Evolutionary conservation across 1,140 invertebrate species (phyloP).

Genomic region (Pseudomyrmex flavicornis): DNA sequence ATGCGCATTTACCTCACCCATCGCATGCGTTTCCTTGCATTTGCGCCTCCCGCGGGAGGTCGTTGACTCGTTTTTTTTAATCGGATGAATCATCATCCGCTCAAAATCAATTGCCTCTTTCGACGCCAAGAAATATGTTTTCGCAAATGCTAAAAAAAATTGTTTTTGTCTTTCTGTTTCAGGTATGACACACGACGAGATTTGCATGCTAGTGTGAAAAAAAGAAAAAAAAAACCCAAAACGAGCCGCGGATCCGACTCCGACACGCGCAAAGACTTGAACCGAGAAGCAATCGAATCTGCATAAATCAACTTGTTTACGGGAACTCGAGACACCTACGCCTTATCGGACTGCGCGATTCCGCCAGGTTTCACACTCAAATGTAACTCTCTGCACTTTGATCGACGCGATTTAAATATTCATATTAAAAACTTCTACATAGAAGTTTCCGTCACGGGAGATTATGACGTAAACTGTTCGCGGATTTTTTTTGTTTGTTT

Average conservation of each 20-base stretch:
- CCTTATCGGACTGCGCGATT: constrained; percentile 24
- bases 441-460: too few species aligned
- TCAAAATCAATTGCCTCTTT: neutral
- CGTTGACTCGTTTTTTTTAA: neutral
- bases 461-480: neutral
- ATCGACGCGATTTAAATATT: constrained; percentile 7
- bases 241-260: neutral
- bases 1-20: neutral
- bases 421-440: neutral
- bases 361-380: neutral
- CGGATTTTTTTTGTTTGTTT: constrained; percentile 9
- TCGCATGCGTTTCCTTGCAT: neutral
- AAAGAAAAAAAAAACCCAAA: neutral
- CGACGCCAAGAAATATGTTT: neutral
- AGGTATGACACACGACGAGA: constrained; percentile 48
- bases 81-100: constrained; percentile 1
- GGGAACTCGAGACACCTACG: constrained; percentile 26
- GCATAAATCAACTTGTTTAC: constrained; percentile 48
- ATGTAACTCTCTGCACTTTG: neutral
- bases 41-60: neutral
- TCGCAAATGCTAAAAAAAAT: constrained; percentile 22
- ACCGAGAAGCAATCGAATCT: neutral
- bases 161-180: constrained; percentile 44
- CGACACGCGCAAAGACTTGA: neutral
- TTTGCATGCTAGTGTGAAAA: constrained; percentile 16